Percentiles rank a stretch among this genome's conserved stretches.
These are phyloP conservation scores for Leptinotarsa haldemani DNA, from an alignment of 2,888 invertebrate species.

Conservation along the genomic window DNA sequence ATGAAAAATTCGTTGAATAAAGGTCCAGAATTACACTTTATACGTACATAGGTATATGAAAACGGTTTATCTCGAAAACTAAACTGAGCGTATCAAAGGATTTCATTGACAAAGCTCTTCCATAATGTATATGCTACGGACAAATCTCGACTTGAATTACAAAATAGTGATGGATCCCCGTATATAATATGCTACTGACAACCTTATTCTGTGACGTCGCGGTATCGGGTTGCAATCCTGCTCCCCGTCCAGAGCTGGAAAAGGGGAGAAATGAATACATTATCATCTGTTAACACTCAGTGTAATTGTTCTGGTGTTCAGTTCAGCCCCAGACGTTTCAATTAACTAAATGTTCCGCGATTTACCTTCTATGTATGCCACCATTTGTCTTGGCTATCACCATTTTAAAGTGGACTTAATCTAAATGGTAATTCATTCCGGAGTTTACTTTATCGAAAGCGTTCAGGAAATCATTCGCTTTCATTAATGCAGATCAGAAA, in stretches of 20 bases:
- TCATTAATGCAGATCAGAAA: conserved; percentile 9
- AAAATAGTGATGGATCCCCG: neutral
- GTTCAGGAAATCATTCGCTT: conserved; percentile 32
- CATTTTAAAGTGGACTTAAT: conserved; percentile 59
- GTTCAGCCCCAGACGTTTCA: conserved; percentile 66
- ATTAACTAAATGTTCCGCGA: conserved; percentile 68
- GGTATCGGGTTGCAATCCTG: neutral
- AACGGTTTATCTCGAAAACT: too few species aligned
- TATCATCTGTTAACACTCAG: conserved; percentile 68
- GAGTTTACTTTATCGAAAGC: conserved; percentile 44
- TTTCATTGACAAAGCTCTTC: too few species aligned
- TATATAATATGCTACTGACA: conserved; percentile 5
- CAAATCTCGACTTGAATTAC: too few species aligned
- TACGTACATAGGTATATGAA: too few species aligned
- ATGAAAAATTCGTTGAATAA: too few species aligned
- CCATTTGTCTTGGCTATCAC: conserved; percentile 60
- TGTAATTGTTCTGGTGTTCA: conserved; percentile 66
- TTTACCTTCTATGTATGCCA: conserved; percentile 61
- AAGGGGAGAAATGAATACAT: conserved; percentile 65
- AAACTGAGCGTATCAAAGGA: too few species aligned
- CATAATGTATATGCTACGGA: too few species aligned
- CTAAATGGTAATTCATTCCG: conserved; percentile 60
- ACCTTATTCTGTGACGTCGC: conserved; percentile 6
- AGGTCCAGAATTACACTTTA: too few species aligned
- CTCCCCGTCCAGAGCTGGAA: conserved; percentile 26